Base-by-base conservation (phyloP, 2,797 vertebrate species). In the Anniella stebbinsi region DNA sequence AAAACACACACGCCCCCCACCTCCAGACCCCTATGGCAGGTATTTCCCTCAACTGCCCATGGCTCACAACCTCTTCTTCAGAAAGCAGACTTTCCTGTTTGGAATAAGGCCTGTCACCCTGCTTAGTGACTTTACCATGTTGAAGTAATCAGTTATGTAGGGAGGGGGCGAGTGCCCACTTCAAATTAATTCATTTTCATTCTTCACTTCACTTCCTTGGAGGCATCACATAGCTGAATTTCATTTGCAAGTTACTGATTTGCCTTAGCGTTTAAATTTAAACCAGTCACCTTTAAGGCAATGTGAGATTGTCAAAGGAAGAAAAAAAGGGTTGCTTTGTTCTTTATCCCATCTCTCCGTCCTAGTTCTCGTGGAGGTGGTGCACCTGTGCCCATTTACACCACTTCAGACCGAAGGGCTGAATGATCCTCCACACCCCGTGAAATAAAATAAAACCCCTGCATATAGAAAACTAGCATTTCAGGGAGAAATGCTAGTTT, bases 201-300 rank as follows among this genome's bases (percentile, higher is more conserved):
- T 86, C 75, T 91, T 93, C 33, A 0, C 73, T 91, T 93, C n/a
- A 0, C 89, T 93, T 93, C 93, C 81, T 87, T 86, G 90, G 92
- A 69, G 57, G 83, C 73, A 86, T 87, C 78, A 18, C 33, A 73
- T 86, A 91, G 93, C 90, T 90, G 88, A 96, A 95, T 95, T 96
- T 96, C 93, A 78, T 92, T 73, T 88, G 1, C 15, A 93, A 93
- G 75, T 86, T 94, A 95, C 93, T 69, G 9, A 17, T 95, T 94
- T 91, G 80, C 75, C 87, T 75, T 80, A 75, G 45, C 87, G 72
- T 81, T 88, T 66, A 87, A 92, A 72, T 91, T 94, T 92, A 84
- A 91, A 89, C 92, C 86, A 0, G 38, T 72, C n/a, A 54, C 54
- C n/a, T 85, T 7, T 45, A 83, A 80, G 33, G 54, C 45, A 75